Evolutionary conservation across 2,797 vertebrate genomes (phyloP).

Genomic region (Pitangus sulphuratus): DNA sequence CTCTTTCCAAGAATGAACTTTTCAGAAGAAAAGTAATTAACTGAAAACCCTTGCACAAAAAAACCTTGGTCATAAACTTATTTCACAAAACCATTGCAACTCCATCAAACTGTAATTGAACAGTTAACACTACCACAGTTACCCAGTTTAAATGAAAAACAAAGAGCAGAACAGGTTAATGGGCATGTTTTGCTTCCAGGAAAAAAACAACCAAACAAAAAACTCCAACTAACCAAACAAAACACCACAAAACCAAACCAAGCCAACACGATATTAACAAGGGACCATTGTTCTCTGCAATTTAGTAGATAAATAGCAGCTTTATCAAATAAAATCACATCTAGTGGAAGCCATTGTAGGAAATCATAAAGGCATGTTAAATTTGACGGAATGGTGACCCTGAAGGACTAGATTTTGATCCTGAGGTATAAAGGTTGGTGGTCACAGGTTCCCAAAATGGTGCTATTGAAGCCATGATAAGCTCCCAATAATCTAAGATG

Average conservation of each 20-base stretch:
- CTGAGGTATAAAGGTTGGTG: not conserved
- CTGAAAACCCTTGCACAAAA: not conserved
- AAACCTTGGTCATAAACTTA: not conserved
- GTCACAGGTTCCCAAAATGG: not conserved
- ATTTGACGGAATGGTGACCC: not conserved
- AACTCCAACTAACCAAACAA: not conserved
- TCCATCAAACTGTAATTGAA: not conserved
- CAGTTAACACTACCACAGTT: not conserved
- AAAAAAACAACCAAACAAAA: fast-evolving
- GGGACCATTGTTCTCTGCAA: not conserved
- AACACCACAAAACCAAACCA: not conserved
- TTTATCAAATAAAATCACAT: not conserved
- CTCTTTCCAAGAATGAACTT: not conserved
- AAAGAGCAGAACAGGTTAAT: not conserved
- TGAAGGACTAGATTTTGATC: not conserved
- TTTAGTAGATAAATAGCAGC: not conserved
- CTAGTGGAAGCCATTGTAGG: not conserved
- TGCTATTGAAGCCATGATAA: not conserved
- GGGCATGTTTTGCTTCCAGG: not conserved
- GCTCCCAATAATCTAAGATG: not conserved
- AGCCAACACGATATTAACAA: not conserved
- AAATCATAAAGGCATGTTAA: not conserved
- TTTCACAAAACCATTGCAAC: not conserved
- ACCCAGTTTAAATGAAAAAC: not conserved
- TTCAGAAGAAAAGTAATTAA: not conserved